Evolutionary conservation across 2,888 invertebrate species (phyloP).

Genomic region (Phengaris alcon): DNA sequence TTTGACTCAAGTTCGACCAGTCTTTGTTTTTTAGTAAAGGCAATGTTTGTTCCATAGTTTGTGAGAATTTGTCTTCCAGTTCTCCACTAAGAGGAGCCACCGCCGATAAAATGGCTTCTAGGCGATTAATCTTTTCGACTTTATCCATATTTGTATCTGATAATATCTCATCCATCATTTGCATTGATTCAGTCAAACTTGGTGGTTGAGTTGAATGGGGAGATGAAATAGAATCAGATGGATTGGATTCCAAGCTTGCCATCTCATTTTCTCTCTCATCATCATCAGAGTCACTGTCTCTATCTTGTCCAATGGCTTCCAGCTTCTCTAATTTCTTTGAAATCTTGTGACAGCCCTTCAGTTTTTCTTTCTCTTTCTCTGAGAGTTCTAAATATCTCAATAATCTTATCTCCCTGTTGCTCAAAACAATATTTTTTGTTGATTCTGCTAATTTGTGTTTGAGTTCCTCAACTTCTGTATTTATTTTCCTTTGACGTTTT

Average conservation of each 20-base stretch:
- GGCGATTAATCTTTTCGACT: constrained; percentile 90
- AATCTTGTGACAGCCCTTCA: constrained; percentile 94
- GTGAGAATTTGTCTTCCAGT: constrained; percentile 72
- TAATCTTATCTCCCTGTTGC: constrained; percentile 93
- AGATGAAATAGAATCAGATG: constrained; percentile 87
- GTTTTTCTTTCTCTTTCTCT: constrained; percentile 94
- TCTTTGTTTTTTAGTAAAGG: constrained; percentile 76
- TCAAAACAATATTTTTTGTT: constrained; percentile 91
- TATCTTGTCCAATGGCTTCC: constrained; percentile 88
- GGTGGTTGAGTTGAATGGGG: constrained; percentile 88
- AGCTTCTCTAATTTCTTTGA: constrained; percentile 94
- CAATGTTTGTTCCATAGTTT: constrained; percentile 75
- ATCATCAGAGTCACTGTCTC: constrained; percentile 86
- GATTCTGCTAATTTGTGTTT: constrained; percentile 89
- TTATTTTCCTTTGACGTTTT: constrained; percentile 93
- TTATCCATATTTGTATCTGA: constrained; percentile 91
- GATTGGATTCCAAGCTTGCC: constrained; percentile 89
- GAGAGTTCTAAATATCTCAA: constrained; percentile 93
- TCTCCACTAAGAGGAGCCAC: constrained; percentile 85
- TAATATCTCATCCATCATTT: constrained; percentile 90
- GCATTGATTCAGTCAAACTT: constrained; percentile 93
- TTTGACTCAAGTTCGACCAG: constrained; percentile 75
- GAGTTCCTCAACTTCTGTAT: constrained; percentile 93
- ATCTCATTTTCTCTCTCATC: constrained; percentile 87
- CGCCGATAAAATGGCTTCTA: constrained; percentile 91